These are phyloP conservation scores for Pheosia gnoma DNA, from an alignment of 2,888 invertebrate species.

Conservation along the genomic window DNA sequence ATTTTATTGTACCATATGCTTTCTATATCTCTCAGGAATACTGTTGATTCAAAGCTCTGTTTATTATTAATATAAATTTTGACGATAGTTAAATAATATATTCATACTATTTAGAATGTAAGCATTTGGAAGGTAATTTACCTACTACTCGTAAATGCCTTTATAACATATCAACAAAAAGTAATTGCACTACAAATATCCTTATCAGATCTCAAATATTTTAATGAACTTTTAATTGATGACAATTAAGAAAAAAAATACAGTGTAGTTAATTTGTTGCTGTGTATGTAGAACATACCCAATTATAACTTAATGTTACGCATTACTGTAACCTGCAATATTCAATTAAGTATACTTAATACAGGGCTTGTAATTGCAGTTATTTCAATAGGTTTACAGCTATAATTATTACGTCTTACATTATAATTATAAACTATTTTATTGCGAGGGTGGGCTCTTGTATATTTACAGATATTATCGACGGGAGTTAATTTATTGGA, in stretches of 20 bases:
- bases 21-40: no score
- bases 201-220: conserved; percentile 21
- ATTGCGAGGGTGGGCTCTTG: conserved; percentile 6
- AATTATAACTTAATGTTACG: conserved; percentile 26
- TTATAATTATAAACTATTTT: conserved; percentile 28
- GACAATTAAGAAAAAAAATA: conserved; percentile 29
- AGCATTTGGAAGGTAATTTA: neutral
- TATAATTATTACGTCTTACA: conserved; percentile 25
- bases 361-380: conserved; percentile 30
- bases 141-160: neutral
- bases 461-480: neutral
- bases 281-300: conserved; percentile 22
- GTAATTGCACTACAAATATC: conserved; percentile 2
- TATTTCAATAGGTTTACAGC: conserved; percentile 33
- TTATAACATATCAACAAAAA: neutral
- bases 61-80: no score
- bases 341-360: conserved; percentile 30
- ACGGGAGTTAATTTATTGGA: neutral
- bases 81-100: no score
- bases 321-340: conserved; percentile 34
- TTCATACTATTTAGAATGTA: neutral
- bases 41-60: no score
- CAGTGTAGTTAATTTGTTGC: conserved; percentile 10
- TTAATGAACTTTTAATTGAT: conserved; percentile 19
- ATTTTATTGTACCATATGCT: no score